These are phyloP conservation scores for Apoderus coryli DNA, from an alignment of 2,888 invertebrate genomes.

Conservation along the genomic window DNA sequence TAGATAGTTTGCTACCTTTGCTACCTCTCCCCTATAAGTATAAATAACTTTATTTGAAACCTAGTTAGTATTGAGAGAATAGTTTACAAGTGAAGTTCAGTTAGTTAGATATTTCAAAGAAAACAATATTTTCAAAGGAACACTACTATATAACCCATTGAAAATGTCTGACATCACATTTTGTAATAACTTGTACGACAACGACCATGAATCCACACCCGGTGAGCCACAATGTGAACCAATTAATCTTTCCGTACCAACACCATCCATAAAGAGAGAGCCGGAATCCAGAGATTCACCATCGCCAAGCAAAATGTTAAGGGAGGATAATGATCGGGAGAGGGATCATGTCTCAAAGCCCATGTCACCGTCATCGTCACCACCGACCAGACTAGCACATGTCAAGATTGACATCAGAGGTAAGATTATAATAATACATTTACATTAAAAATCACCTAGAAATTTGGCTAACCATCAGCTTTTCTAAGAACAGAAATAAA, in stretches of 20 bases:
- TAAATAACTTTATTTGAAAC: too few species aligned
- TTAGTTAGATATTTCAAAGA: too few species aligned
- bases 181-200: constrained; percentile 72
- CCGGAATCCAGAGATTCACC: constrained; percentile 36
- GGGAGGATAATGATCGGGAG: constrained; percentile 33
- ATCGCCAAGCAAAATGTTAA: constrained; percentile 44
- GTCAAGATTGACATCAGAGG: constrained; percentile 84
- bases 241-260: constrained; percentile 56
- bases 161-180: constrained; percentile 68
- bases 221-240: constrained; percentile 59
- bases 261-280: constrained; percentile 31
- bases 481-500: too few species aligned
- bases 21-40: too few species aligned
- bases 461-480: too few species aligned
- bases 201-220: constrained; percentile 39
- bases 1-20: too few species aligned
- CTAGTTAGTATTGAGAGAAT: too few species aligned
- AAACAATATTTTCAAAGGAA: too few species aligned
- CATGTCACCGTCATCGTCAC: constrained; percentile 26
- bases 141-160: constrained; percentile 49
- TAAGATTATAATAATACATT: constrained; percentile 31
- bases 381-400: constrained; percentile 33
- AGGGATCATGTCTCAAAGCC: constrained; percentile 25
- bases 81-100: too few species aligned
- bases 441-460: too few species aligned